phyloP scores from a whole-genome alignment of 1,140 invertebrate species.

The Yoshiicerus persimilis region DNA sequence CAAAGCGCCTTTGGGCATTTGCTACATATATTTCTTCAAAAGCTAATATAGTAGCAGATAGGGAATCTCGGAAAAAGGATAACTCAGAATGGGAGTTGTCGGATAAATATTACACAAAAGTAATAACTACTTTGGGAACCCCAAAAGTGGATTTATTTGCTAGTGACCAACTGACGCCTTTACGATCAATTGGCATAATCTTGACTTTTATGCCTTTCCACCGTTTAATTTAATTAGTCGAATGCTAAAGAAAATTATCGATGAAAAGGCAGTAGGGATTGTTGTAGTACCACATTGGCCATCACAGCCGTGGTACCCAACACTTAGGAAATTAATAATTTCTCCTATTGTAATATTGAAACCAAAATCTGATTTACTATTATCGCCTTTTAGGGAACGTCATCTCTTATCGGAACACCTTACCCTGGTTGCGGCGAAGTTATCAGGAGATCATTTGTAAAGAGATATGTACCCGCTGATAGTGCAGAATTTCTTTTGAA shows the following conservation, averaged over 20 bases:
- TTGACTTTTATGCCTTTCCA: conserved; percentile 24
- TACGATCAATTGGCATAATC: not conserved
- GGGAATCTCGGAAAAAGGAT: not conserved
- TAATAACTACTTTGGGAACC: not conserved
- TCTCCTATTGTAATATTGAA: not conserved
- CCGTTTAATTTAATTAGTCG: not conserved
- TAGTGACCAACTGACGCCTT: not conserved
- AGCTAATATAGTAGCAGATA: conserved; percentile 5
- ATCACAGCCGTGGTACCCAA: conserved; percentile 18
- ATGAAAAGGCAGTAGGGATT: conserved; percentile 24
- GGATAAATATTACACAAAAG: not conserved
- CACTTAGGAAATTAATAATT: not conserved
- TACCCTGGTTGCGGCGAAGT: no score
- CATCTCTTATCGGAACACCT: no score
- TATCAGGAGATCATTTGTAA: no score
- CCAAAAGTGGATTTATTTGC: conserved; percentile 28
- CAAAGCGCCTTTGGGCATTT: no score
- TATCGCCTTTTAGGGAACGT: not conserved
- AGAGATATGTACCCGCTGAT: no score
- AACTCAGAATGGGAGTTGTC: not conserved
- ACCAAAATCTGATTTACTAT: not conserved
- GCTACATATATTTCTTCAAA: conserved; percentile 19
- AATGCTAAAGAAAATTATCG: not conserved
- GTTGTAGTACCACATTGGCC: not conserved
- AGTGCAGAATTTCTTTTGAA: no score